These are phyloP conservation scores for Arctopsyche grandis DNA, from an alignment of 1,140 invertebrate genomes.

Conservation along the genomic window DNA sequence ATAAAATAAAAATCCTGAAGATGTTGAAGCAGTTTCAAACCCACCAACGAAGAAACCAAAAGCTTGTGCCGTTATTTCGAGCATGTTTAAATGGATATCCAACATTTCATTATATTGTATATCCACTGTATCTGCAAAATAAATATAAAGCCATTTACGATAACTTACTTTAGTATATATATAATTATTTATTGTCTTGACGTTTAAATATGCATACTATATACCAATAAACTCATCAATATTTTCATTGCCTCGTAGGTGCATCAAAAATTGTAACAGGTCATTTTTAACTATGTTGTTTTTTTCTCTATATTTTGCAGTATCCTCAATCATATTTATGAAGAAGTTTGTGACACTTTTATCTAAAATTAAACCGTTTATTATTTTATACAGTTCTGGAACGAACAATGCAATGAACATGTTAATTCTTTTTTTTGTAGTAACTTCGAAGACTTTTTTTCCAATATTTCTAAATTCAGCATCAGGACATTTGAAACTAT, in stretches of 20 bases:
- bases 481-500: constrained; percentile 63
- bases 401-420: constrained; percentile 44
- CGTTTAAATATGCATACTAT: background rate
- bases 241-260: constrained; percentile 55
- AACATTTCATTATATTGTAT: constrained; percentile 55
- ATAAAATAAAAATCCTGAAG: constrained; percentile 63
- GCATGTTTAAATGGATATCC: constrained; percentile 56
- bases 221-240: constrained; percentile 29
- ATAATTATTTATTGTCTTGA: background rate
- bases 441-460: constrained; percentile 54
- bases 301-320: constrained; percentile 59
- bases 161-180: constrained; percentile 57
- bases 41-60: constrained; percentile 68
- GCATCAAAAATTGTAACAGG: constrained; percentile 60
- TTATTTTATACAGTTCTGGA: constrained; percentile 50
- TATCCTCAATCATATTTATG: constrained; percentile 57
- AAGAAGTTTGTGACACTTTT: constrained; percentile 61
- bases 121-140: constrained; percentile 59
- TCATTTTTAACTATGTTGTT: constrained; percentile 59
- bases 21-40: constrained; percentile 65
- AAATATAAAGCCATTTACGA: constrained; percentile 60
- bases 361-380: constrained; percentile 44
- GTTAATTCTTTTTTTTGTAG: background rate
- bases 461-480: constrained; percentile 66
- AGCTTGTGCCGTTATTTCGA: constrained; percentile 62